phyloP scores from a whole-genome alignment of 92 coral and sea anemone genomes.

The Scolanthus callimorphus region DNA sequence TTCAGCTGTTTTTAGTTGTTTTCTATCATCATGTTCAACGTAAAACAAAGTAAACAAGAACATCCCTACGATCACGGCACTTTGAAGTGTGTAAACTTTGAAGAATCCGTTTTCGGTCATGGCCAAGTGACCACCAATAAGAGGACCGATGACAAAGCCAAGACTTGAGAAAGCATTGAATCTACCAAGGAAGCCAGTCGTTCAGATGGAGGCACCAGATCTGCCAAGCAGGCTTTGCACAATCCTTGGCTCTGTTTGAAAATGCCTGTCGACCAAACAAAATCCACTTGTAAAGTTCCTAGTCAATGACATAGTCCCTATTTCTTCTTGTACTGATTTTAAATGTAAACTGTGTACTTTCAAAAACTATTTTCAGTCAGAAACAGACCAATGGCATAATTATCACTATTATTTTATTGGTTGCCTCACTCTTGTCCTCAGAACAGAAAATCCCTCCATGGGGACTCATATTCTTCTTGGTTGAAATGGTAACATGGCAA shows the following conservation, averaged over 20 bases:
- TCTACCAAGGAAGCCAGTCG: slow-evolving; percentile 76
- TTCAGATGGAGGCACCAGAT: slow-evolving; percentile 70
- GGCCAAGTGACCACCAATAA: slow-evolving; percentile 90
- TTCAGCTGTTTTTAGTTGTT: background rate
- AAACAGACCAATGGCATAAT: too few species aligned
- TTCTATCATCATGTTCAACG: slow-evolving; percentile 33
- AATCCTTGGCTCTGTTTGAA: slow-evolving; percentile 90
- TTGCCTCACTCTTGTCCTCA: too few species aligned
- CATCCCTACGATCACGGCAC: slow-evolving; percentile 46
- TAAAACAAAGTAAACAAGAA: slow-evolving; percentile 67
- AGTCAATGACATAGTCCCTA: too few species aligned
- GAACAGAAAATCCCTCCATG: too few species aligned
- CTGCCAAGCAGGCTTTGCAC: slow-evolving; percentile 83
- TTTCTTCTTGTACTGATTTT: too few species aligned
- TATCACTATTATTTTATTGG: too few species aligned
- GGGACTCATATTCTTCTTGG: too few species aligned
- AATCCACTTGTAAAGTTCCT: too few species aligned
- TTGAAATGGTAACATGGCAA: too few species aligned
- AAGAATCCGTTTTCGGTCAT: slow-evolving; percentile 86
- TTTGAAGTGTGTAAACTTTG: slow-evolving; percentile 63
- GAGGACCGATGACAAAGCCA: slow-evolving; percentile 92
- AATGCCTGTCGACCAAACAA: too few species aligned
- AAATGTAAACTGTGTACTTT: too few species aligned
- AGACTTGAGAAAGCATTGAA: slow-evolving; percentile 88
- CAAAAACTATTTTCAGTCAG: too few species aligned